Conservation (phyloP, 2,113 vertebrate genomes). For the Apodemus sylvaticus region DNA sequence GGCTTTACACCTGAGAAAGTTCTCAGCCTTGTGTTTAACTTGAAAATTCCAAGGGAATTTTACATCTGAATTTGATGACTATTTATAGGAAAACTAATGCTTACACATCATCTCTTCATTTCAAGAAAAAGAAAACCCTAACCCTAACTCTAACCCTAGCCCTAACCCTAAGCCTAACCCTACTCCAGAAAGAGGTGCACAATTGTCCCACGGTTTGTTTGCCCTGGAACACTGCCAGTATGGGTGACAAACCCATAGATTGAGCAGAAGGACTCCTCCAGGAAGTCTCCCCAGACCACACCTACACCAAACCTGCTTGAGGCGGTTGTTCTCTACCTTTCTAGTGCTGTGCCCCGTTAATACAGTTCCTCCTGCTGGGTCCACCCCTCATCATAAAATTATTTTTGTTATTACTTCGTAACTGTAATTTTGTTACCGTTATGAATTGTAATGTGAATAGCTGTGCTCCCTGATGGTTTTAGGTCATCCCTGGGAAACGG, state of each 20-base stretch:
- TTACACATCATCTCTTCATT: neutral
- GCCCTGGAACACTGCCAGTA: neutral
- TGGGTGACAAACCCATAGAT: neutral
- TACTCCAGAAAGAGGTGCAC: neutral
- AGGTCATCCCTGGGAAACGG: neutral
- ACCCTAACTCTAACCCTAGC: no score
- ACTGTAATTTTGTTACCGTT: neutral
- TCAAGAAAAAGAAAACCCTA: neutral
- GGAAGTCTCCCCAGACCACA: neutral
- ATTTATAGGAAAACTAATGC: neutral
- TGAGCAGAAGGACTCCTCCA: neutral
- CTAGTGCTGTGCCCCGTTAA: neutral
- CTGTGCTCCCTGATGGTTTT: neutral
- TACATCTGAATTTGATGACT: neutral
- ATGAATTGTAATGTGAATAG: neutral
- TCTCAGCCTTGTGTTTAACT: neutral
- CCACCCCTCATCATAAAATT: neutral
- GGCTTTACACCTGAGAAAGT: neutral
- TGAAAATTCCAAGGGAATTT: conserved; percentile 5
- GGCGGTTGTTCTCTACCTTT: neutral
- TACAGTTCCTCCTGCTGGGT: neutral
- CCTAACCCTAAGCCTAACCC: no score
- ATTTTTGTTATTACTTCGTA: neutral
- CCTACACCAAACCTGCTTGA: neutral
- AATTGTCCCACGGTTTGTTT: neutral